Conservation (phyloP, 2,888 invertebrate species). For the Cephalotes varians region DNA sequence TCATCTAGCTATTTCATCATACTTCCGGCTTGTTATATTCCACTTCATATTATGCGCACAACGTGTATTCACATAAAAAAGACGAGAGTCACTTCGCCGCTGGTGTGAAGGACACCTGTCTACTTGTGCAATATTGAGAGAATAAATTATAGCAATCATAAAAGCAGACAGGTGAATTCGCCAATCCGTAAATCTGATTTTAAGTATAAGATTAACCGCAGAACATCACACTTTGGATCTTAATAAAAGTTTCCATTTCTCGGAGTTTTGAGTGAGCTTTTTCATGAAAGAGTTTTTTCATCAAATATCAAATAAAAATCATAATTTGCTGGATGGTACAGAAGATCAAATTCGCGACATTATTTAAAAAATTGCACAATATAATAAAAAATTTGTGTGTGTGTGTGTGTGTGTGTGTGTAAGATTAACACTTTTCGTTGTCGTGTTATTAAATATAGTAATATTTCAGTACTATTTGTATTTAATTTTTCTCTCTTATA, state of each 20-base stretch:
- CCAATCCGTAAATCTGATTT: constrained; percentile 34
- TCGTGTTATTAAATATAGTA: neutral
- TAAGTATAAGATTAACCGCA: constrained; percentile 37
- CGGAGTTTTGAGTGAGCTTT: neutral
- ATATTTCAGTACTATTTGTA: neutral
- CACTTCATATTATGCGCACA: constrained; percentile 47
- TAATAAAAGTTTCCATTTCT: neutral
- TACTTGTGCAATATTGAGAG: constrained; percentile 8
- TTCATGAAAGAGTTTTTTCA: neutral
- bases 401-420: too few species aligned
- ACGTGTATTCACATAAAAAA: constrained; percentile 43
- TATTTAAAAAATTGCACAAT: neutral
- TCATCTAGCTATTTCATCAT: constrained; percentile 62
- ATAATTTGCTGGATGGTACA: neutral
- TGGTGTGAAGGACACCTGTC: constrained; percentile 17
- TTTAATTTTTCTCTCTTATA: neutral
- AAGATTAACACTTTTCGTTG: neutral
- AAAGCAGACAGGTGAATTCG: constrained; percentile 27
- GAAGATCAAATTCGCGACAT: neutral
- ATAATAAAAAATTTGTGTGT: neutral
- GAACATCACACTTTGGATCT: neutral
- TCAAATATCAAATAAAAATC: neutral
- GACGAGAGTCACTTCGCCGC: constrained; percentile 1
- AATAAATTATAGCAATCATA: constrained; percentile 46
- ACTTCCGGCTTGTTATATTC: constrained; percentile 67